Percentiles rank a stretch among this genome's conserved stretches.
phyloP scores from a whole-genome alignment of 2,888 invertebrate species.

The Idaea biselata region DNA sequence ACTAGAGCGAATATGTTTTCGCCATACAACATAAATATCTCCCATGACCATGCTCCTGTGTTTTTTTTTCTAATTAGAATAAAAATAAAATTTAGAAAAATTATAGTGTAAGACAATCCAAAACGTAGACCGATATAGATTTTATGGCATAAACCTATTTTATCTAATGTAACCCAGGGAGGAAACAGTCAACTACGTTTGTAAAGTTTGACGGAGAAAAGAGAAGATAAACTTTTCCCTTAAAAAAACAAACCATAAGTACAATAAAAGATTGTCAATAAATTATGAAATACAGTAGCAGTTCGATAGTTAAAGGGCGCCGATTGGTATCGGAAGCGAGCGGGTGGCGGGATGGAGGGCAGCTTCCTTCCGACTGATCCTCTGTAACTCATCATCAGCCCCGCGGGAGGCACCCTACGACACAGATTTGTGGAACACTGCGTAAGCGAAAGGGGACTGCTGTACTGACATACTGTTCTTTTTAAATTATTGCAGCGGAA shows the following conservation, averaged over 20 bases:
- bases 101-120: too few species aligned
- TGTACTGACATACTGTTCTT: constrained; percentile 34
- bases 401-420: constrained; percentile 62
- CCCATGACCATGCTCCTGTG: too few species aligned
- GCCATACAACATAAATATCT: too few species aligned
- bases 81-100: too few species aligned
- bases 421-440: constrained; percentile 70
- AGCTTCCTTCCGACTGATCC: constrained; percentile 61
- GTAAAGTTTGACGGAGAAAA: too few species aligned
- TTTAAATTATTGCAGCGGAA: constrained; percentile 14
- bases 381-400: constrained; percentile 77
- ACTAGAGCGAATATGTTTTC: too few species aligned
- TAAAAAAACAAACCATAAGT: not conserved
- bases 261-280: constrained; percentile 46
- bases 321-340: constrained; percentile 75
- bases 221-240: too few species aligned
- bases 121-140: too few species aligned
- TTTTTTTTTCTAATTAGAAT: too few species aligned
- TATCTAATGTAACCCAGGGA: too few species aligned
- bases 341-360: constrained; percentile 66
- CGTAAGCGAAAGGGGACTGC: constrained; percentile 57
- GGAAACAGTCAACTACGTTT: too few species aligned
- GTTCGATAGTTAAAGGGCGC: constrained; percentile 47
- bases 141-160: too few species aligned
- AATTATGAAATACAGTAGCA: constrained; percentile 62